Evolutionary conservation across 2,888 invertebrate species (phyloP).

Genomic region (Harpagoxenus sublaevis): DNA sequence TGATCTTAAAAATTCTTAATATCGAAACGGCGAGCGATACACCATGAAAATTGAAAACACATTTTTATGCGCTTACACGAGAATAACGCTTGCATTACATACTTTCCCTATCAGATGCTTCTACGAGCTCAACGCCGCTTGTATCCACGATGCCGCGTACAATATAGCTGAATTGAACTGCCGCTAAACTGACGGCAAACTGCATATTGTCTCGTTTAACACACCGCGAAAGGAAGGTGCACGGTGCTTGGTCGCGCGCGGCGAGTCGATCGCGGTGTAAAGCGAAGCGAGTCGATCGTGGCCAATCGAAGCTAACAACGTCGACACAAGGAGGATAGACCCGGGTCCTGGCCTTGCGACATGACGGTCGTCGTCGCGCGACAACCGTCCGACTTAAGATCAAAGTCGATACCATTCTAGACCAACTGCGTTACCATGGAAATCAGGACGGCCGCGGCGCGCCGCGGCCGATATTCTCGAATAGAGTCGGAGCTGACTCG

Average conservation of each 20-base stretch:
- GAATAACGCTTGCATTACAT: constrained; percentile 16
- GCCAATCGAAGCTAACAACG: constrained; percentile 34
- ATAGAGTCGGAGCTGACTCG: constrained; percentile 54
- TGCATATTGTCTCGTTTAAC: constrained; percentile 55
- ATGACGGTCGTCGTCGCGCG: constrained; percentile 58
- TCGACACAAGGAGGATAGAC: constrained; percentile 43
- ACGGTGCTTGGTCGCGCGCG: constrained; percentile 2
- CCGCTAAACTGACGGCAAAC: constrained; percentile 55
- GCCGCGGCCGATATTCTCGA: constrained; percentile 34
- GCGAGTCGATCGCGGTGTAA: constrained; percentile 27
- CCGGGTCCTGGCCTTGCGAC: constrained; percentile 5
- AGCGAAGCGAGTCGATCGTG: constrained; percentile 20
- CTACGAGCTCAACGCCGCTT: not conserved
- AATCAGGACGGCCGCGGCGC: constrained; percentile 47
- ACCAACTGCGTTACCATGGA: constrained; percentile 66
- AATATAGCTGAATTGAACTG: constrained; percentile 37
- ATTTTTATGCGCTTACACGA: constrained; percentile 23
- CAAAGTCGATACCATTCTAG: constrained; percentile 66
- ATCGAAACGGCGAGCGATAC: not conserved
- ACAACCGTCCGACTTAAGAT: constrained; percentile 62
- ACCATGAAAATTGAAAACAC: constrained; percentile 25
- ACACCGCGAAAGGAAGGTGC: constrained; percentile 33
- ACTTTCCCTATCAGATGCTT: not conserved
- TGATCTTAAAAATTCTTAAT: not conserved
- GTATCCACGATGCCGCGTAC: not conserved